Evolutionary conservation across 2,888 invertebrate species (phyloP).

Genomic region (Cryptocephalus moraei): DNA sequence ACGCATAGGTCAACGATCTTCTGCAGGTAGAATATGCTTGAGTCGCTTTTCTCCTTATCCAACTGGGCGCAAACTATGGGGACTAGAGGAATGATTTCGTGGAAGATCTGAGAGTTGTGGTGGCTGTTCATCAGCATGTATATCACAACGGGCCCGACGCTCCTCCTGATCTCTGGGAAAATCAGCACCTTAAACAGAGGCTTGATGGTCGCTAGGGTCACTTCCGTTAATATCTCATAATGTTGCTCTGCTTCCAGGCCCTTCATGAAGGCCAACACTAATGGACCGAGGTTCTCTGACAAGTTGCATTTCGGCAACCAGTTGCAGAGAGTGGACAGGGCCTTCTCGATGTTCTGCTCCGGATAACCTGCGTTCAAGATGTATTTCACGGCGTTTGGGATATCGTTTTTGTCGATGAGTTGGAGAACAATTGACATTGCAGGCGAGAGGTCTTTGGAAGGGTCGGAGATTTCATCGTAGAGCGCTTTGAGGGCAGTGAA

Average conservation of each 20-base stretch:
- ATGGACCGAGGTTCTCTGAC: constrained; percentile 52
- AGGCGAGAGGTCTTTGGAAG: constrained; percentile 41
- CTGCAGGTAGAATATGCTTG: constrained; percentile 40
- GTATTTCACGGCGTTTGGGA: constrained; percentile 38
- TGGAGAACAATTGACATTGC: constrained; percentile 51
- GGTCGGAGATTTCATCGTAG: constrained; percentile 48
- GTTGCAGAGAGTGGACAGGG: constrained; percentile 53
- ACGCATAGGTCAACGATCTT: constrained; percentile 50
- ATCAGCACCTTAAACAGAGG: constrained; percentile 47
- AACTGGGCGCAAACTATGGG: constrained; percentile 41
- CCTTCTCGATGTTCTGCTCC: constrained; percentile 48
- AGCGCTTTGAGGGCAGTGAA: constrained; percentile 48
- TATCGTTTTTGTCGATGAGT: constrained; percentile 26
- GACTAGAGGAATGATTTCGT: constrained; percentile 41
- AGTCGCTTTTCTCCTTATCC: constrained; percentile 47
- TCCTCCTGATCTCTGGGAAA: constrained; percentile 44
- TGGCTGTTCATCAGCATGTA: constrained; percentile 53
- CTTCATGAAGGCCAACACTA: constrained; percentile 57
- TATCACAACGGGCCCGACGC: constrained; percentile 51
- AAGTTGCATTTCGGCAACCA: constrained; percentile 57
- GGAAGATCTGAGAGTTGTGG: constrained; percentile 46
- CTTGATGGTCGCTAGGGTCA: constrained; percentile 51
- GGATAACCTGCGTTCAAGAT: constrained; percentile 32
- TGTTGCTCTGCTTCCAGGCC: constrained; percentile 41
- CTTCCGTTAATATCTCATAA: constrained; percentile 43